A percentile compares a stretch with the other conserved stretches of the same genome.
These are phyloP conservation scores for Neuroterus valhalla DNA, from an alignment of 1,140 invertebrate species.

Conservation along the genomic window DNA sequence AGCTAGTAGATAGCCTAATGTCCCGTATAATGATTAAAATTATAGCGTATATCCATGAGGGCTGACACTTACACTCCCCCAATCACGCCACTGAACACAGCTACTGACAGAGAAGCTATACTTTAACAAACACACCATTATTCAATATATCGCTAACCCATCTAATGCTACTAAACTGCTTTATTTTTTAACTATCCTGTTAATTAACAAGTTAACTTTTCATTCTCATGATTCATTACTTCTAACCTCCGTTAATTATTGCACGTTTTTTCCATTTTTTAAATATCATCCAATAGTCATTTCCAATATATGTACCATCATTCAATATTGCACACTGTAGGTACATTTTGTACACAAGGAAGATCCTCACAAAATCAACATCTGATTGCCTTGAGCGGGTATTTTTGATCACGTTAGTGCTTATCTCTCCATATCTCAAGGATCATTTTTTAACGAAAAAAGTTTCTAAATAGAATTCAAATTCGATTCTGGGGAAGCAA, in stretches of 20 bases:
- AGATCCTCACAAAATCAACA: neutral
- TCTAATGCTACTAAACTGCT: constrained; percentile 32
- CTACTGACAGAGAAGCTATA: constrained; percentile 37
- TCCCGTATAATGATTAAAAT: constrained; percentile 27
- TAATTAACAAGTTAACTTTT: neutral
- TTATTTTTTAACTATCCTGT: neutral
- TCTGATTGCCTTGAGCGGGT: neutral
- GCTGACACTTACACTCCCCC: constrained; percentile 30
- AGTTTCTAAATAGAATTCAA: too few species aligned
- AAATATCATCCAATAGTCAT: neutral
- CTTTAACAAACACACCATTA: constrained; percentile 49
- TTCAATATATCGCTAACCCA: constrained; percentile 51
- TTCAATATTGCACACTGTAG: neutral
- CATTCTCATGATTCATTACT: neutral
- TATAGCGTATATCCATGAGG: constrained; percentile 33
- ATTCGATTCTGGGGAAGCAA: too few species aligned
- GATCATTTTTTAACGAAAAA: too few species aligned
- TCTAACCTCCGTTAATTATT: neutral
- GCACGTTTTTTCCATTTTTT: constrained; percentile 8
- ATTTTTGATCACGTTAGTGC: neutral
- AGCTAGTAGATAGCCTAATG: constrained; percentile 17
- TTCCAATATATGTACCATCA: neutral
- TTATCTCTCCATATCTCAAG: too few species aligned
- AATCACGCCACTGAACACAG: constrained; percentile 16
- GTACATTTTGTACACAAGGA: neutral